phyloP scores from a whole-genome alignment of 1,140 invertebrate species.

The Cryptotermes secundus region DNA sequence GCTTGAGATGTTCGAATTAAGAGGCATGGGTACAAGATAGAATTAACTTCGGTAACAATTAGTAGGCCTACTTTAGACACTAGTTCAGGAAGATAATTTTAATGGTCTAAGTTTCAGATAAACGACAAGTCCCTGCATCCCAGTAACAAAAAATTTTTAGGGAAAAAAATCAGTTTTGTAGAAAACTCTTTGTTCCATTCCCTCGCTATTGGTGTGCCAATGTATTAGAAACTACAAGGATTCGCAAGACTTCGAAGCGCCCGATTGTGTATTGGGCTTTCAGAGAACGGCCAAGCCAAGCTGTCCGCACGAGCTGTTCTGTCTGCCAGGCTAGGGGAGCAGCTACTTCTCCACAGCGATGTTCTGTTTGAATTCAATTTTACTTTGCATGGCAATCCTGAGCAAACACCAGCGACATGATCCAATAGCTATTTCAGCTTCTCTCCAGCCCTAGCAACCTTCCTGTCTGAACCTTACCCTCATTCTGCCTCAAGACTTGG shows the following conservation, averaged over 20 bases:
- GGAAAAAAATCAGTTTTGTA: too few species aligned
- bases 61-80: too few species aligned
- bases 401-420: conserved; percentile 17
- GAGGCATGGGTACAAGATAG: too few species aligned
- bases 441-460: not conserved
- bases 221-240: too few species aligned
- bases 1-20: too few species aligned
- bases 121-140: too few species aligned
- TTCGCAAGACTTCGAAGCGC: not conserved
- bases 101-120: too few species aligned
- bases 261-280: not conserved
- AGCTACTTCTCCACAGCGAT: not conserved
- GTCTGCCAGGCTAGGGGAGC: not conserved
- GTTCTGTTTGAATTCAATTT: conserved; percentile 26
- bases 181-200: too few species aligned
- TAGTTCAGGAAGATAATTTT: too few species aligned
- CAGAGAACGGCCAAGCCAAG: not conserved
- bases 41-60: too few species aligned
- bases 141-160: too few species aligned
- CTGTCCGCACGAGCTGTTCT: not conserved
- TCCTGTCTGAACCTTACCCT: conserved; percentile 10
- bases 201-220: too few species aligned
- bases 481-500: conserved; percentile 14
- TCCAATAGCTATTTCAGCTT: not conserved
- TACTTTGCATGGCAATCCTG: conserved; percentile 27